Percentiles rank a stretch among this genome's conserved stretches.
phyloP scores from a whole-genome alignment of 2,888 invertebrate genomes.

The Drosophila quinaria region DNA sequence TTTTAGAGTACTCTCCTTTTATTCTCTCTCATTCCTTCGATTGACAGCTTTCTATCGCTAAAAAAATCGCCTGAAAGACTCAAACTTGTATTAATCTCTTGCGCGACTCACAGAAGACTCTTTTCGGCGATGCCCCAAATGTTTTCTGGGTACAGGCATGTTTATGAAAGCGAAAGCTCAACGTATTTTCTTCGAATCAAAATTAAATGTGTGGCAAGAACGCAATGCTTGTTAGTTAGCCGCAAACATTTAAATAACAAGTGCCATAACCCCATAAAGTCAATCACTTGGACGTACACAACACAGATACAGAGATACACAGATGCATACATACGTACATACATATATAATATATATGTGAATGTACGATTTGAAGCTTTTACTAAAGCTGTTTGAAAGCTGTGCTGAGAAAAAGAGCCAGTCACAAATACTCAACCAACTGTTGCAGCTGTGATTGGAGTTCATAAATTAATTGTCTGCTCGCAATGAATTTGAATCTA shows the following conservation, averaged over 20 bases:
- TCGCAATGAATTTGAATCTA: conserved; percentile 87
- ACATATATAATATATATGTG: too few relatives aligned
- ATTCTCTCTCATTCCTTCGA: too few relatives aligned
- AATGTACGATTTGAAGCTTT: conserved; percentile 43
- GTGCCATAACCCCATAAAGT: background rate
- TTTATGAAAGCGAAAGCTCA: conserved; percentile 3
- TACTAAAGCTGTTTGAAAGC: conserved; percentile 43
- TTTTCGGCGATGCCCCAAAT: too few relatives aligned
- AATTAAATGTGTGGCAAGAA: background rate
- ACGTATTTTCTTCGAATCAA: background rate
- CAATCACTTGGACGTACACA: background rate
- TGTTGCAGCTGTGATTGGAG: conserved; percentile 51
- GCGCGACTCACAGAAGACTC: too few relatives aligned
- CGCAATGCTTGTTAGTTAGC: background rate
- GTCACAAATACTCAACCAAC: conserved; percentile 43
- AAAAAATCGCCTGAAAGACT: too few relatives aligned
- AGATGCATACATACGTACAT: too few relatives aligned
- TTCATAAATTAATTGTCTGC: background rate
- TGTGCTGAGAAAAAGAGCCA: conserved; percentile 26
- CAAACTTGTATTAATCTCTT: too few relatives aligned
- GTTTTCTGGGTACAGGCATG: background rate
- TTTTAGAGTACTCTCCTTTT: too few relatives aligned
- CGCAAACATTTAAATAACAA: conserved; percentile 3
- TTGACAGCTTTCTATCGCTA: too few relatives aligned
- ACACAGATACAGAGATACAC: background rate